Conservation (phyloP, 2,797 vertebrate species). For the Darevskia nairensis region DNA sequence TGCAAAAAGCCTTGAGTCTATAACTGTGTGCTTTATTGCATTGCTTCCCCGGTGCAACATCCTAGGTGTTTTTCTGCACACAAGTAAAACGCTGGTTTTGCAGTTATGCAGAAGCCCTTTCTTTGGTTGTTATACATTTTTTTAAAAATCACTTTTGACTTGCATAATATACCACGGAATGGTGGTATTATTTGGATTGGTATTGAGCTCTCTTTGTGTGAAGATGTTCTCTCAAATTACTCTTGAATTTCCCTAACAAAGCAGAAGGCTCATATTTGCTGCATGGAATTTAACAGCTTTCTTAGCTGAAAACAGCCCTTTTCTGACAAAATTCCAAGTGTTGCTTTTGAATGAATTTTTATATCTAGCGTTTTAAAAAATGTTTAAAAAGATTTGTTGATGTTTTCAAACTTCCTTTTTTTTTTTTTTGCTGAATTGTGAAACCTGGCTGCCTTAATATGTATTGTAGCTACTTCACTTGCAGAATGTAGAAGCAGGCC, state of each 20-base stretch:
- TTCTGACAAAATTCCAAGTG: background rate
- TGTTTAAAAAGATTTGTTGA: slow-evolving; percentile 41
- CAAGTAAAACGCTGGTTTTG: background rate
- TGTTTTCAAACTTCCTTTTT: slow-evolving; percentile 35
- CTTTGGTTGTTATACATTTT: background rate
- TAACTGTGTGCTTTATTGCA: background rate
- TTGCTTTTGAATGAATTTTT: background rate
- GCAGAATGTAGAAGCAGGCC: slow-evolving; percentile 94
- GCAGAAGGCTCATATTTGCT: background rate
- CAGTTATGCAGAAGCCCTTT: background rate
- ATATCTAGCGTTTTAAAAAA: background rate
- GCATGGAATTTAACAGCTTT: background rate
- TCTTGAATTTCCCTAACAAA: background rate
- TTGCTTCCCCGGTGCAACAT: background rate
- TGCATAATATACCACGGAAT: background rate
- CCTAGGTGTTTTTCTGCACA: background rate
- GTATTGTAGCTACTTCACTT: slow-evolving; percentile 73
- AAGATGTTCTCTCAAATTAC: background rate
- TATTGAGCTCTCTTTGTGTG: background rate
- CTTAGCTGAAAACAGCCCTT: background rate
- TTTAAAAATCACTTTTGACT: background rate
- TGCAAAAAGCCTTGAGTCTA: background rate
- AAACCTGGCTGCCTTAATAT: slow-evolving; percentile 66
- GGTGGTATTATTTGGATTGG: background rate
- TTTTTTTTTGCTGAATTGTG: slow-evolving; percentile 52